Evolutionary conservation across 2,888 invertebrate species (phyloP).

Genomic region (Campoplex capitator): DNA sequence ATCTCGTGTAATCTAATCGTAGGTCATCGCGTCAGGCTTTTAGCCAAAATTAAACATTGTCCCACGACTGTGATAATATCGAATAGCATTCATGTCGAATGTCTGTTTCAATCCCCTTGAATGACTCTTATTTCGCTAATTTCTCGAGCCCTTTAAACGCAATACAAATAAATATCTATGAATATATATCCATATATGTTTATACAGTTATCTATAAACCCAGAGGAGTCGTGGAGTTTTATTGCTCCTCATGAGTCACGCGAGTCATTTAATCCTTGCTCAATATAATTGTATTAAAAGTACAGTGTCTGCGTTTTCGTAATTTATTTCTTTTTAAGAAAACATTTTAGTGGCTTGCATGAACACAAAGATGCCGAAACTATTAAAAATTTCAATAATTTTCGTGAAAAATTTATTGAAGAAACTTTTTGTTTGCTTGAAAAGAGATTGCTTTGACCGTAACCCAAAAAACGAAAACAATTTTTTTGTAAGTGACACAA

Average conservation of each 20-base stretch:
- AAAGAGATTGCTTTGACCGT: too few relatives aligned
- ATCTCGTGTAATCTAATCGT: neutral
- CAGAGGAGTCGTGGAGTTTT: slow-evolving; percentile 39
- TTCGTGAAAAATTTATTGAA: too few relatives aligned
- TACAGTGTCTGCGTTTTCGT: neutral
- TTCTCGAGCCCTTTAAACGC: slow-evolving; percentile 2
- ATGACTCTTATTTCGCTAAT: slow-evolving; percentile 47
- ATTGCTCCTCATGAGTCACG: slow-evolving; percentile 33
- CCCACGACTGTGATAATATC: slow-evolving; percentile 70
- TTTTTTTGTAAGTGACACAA: too few relatives aligned
- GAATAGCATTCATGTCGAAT: slow-evolving; percentile 76
- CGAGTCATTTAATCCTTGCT: slow-evolving; percentile 16
- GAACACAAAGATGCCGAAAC: too few relatives aligned
- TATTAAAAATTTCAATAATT: too few relatives aligned
- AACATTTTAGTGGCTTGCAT: neutral
- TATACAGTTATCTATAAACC: too few relatives aligned
- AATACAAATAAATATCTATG: slow-evolving; percentile 7
- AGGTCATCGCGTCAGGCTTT: slow-evolving; percentile 2
- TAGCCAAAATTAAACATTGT: slow-evolving; percentile 47
- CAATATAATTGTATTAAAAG: slow-evolving; percentile 3
- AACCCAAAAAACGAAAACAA: too few relatives aligned
- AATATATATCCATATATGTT: neutral
- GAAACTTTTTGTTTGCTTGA: too few relatives aligned
- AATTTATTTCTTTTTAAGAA: neutral
- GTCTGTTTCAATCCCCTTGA: slow-evolving; percentile 72